Evolutionary conservation across 2,797 vertebrate genomes (phyloP).

Genomic region (Sebastes cheni): DNA sequence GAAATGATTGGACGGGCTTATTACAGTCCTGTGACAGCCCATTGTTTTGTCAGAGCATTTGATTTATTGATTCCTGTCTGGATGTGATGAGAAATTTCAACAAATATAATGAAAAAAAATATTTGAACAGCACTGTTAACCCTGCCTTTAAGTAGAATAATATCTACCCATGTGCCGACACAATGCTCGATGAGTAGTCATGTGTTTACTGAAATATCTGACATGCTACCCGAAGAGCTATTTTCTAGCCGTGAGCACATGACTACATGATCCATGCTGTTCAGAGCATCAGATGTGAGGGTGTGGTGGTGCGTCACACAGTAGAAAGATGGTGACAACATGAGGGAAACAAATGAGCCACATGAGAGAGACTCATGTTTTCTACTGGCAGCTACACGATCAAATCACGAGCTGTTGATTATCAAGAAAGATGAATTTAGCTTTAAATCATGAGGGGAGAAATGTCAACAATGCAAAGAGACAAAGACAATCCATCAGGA

Average conservation of each 20-base stretch:
- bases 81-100: too few species aligned
- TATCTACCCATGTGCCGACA: not conserved
- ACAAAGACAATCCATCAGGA: not conserved
- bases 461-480: conserved; percentile 2
- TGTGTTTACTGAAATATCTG: not conserved
- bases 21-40: too few species aligned
- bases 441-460: not conserved
- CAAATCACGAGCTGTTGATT: not conserved
- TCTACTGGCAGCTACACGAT: not conserved
- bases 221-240: not conserved
- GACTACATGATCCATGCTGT: not conserved
- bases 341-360: not conserved
- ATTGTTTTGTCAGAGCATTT: too few species aligned
- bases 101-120: too few species aligned
- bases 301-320: not conserved
- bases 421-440: not conserved
- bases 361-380: not conserved
- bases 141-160: not conserved
- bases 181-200: not conserved
- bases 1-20: too few species aligned
- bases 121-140: too few species aligned
- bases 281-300: not conserved
- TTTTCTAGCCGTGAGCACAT: not conserved
- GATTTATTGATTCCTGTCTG: too few species aligned
- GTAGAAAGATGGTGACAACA: not conserved